Evolutionary conservation across 35 echinoderm and acorn worm genomes (phyloP).

Genomic region (Chiridota heheva): DNA sequence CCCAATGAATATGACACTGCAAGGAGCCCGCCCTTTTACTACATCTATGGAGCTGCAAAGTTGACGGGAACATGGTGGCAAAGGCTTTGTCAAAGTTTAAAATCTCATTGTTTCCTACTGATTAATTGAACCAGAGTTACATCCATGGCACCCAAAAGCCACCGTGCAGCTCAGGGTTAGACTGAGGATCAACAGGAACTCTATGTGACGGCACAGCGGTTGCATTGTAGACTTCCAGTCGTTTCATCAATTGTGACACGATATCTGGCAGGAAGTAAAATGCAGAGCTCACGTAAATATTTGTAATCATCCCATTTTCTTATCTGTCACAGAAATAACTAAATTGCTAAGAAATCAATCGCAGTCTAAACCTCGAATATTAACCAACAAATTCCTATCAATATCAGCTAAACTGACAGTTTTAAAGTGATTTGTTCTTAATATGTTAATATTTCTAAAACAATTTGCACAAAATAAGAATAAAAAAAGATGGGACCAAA

Average conservation of each 20-base stretch:
- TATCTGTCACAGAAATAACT: too few species aligned
- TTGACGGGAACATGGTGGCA: too few species aligned
- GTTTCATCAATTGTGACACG: constrained; percentile 25
- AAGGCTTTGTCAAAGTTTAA: too few species aligned
- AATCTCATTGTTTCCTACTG: too few species aligned
- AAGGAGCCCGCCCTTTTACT: too few species aligned
- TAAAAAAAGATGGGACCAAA: too few species aligned
- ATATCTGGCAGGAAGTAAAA: constrained; percentile 60
- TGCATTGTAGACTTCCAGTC: constrained; percentile 59
- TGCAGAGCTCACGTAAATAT: not conserved
- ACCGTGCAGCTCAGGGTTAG: constrained; percentile 67
- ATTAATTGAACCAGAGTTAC: too few species aligned
- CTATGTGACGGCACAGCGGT: constrained; percentile 64
- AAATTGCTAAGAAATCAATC: not conserved
- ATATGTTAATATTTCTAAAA: not conserved
- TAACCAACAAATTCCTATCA: not conserved
- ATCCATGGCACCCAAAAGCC: constrained; percentile 90
- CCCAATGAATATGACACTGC: too few species aligned
- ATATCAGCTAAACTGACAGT: not conserved
- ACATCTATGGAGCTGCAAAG: too few species aligned
- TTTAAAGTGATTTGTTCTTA: not conserved
- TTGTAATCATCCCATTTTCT: not conserved
- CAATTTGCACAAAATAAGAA: not conserved
- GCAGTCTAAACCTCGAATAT: not conserved
- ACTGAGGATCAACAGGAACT: constrained; percentile 37